Conservation (phyloP, 2,797 vertebrate species). For the Eulemur rubriventer region DNA sequence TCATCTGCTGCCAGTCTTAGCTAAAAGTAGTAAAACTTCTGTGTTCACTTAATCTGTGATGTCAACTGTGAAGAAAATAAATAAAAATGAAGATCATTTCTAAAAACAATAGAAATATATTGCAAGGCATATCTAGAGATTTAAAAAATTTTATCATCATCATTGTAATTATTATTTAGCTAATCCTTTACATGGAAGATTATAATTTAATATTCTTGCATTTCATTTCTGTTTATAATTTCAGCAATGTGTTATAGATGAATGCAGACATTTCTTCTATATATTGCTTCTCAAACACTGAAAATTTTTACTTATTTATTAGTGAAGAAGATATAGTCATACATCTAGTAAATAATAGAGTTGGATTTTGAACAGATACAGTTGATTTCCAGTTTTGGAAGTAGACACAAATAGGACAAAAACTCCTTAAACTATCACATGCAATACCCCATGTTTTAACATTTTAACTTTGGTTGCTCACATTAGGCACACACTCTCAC, state of each 20-base stretch:
- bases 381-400: not conserved
- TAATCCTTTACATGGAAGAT: not conserved
- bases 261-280: not conserved
- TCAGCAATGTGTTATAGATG: not conserved
- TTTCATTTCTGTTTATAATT: constrained; percentile 30
- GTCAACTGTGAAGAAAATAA: constrained; percentile 9
- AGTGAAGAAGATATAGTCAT: not conserved
- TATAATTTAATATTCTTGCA: constrained; percentile 7
- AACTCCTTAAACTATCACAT: not conserved
- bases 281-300: not conserved
- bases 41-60: not conserved
- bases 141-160: not conserved
- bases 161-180: not conserved
- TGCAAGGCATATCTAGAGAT: not conserved
- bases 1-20: not conserved
- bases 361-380: not conserved
- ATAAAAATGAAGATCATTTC: not conserved
- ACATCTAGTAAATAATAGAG: not conserved
- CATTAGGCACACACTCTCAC: not conserved
- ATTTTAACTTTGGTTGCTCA: constrained; percentile 1
- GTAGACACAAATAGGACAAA: not conserved
- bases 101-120: constrained; percentile 20
- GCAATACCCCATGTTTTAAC: not conserved
- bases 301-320: not conserved
- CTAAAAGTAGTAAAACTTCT: constrained; percentile 34